Base-by-base conservation (phyloP, 2,113 vertebrate genomes). In the Petroica traversi region DNA sequence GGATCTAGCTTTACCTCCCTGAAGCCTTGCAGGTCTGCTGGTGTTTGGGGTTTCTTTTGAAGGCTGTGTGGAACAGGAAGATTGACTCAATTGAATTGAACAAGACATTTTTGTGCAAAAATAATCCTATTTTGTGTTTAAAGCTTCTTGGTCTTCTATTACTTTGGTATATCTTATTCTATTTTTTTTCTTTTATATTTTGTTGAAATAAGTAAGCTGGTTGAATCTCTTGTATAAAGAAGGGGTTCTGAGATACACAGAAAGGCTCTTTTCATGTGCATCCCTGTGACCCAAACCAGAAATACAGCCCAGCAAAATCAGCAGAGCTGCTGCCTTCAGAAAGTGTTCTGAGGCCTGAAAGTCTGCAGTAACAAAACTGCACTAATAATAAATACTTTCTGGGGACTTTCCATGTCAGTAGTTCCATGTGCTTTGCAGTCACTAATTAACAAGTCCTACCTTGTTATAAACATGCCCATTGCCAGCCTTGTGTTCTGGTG, bases 61-160 rank as follows among this genome's bases (percentile, higher is more conserved):
- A 74, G 40, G 3, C 62, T 74, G 14, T 51, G 28, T 83, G 61
- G 62, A 88, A 91, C 67, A 73, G 67, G 63, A 79, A 76, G 77
- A 79, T 87, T 82, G 78, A 48, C 51, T 94, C 51, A 54, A 29
- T 61, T 59, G 45, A 92, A 85, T 34, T 28, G 41, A 92, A 67
- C 28, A 67, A 62, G 92, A 86, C 58, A 55, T 45, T 34, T 79
- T 45, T 82, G 71, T 94, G 51, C 7, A 16, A 83, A 92, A 89
- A 94, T 91, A 89, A 92, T 94, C 87, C 87, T 87, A 69, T 87
- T 95, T 80, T 43, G 43, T 86, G 59, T 88, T 91, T 93, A 96
- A 97, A 88, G 51, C 85, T 85, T 88, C 43, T 84, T 80, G 51
- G 63, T 83, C 33, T 93, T 95, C 71, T 84, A 3, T 85, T 90